A percentile compares a stretch with the other conserved stretches of the same genome.
These are phyloP conservation scores for Polypedilum vanderplanki DNA, from an alignment of 1,140 invertebrate species.

Conservation along the genomic window DNA sequence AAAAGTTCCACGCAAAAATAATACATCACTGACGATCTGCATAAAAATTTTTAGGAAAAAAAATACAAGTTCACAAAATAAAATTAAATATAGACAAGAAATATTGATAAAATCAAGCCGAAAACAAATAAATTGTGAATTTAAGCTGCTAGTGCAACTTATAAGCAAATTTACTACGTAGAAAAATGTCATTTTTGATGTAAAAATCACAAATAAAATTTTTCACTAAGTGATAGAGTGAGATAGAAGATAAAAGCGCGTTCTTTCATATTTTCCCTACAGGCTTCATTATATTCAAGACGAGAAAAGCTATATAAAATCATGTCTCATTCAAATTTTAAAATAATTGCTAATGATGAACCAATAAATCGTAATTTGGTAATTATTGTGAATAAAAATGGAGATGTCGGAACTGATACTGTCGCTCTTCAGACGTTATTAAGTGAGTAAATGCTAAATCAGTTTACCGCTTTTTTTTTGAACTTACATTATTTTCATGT, in stretches of 20 bases:
- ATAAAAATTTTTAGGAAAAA: too few relatives aligned
- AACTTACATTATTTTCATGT: slow-evolving; percentile 33
- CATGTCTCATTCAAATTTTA: slow-evolving; percentile 8
- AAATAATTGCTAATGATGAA: background rate
- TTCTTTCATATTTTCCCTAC: background rate
- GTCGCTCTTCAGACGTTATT: slow-evolving; percentile 61
- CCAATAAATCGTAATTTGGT: slow-evolving; percentile 45
- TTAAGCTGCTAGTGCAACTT: background rate
- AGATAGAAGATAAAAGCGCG: slow-evolving; percentile 22
- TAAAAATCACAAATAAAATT: background rate
- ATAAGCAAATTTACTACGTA: background rate
- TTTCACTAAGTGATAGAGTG: background rate
- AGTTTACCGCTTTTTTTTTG: background rate
- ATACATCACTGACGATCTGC: too few relatives aligned
- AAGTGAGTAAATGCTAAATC: slow-evolving; percentile 47
- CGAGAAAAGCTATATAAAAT: background rate
- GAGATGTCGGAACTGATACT: slow-evolving; percentile 60
- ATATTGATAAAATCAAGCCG: background rate
- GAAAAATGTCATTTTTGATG: background rate
- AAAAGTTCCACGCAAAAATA: too few relatives aligned
- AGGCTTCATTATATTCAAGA: background rate
- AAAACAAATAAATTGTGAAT: background rate
- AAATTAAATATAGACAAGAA: background rate
- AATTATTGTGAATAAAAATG: slow-evolving; percentile 66
- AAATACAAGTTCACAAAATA: too few relatives aligned